Conservation (phyloP, 1,140 invertebrate genomes). For the Lasaia peninsularis region DNA sequence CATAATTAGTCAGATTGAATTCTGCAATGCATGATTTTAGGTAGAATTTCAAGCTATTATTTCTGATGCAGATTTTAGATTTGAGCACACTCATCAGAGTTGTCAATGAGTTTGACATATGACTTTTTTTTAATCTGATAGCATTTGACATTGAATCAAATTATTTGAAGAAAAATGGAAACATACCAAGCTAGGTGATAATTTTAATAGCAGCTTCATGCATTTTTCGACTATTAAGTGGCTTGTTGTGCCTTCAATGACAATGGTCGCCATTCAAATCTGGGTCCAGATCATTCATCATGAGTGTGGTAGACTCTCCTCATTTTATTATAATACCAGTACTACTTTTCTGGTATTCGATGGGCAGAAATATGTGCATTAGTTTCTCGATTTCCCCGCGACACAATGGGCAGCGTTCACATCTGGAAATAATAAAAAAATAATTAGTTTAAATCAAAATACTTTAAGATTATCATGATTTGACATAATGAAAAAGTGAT, state of each 20-base stretch:
- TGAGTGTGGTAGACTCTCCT: conserved; percentile 11
- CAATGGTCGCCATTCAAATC: neutral
- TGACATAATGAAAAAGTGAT: too few relatives aligned
- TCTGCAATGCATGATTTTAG: too few relatives aligned
- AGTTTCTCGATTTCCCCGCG: conserved; percentile 84
- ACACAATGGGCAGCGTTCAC: conserved; percentile 87
- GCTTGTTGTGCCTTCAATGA: neutral
- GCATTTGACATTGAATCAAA: too few relatives aligned
- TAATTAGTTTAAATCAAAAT: too few relatives aligned
- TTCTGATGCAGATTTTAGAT: too few relatives aligned
- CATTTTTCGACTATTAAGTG: neutral
- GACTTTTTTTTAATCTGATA: too few relatives aligned
- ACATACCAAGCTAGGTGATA: too few relatives aligned
- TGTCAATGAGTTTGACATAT: too few relatives aligned
- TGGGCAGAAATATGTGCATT: conserved; percentile 84
- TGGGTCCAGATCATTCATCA: neutral
- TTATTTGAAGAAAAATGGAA: neutral
- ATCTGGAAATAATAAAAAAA: conserved; percentile 66
- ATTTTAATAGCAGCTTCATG: neutral
- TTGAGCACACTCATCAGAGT: too few relatives aligned
- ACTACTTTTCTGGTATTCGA: conserved; percentile 73
- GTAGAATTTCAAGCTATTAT: too few relatives aligned
- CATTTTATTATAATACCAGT: conserved; percentile 58
- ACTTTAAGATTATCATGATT: too few relatives aligned
- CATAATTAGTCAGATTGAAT: too few relatives aligned